Evolutionary conservation across 2,888 invertebrate genomes (phyloP), one percentile per base, ranked within the genome.

Genomic region (Ectropis crepuscularia): DNA sequence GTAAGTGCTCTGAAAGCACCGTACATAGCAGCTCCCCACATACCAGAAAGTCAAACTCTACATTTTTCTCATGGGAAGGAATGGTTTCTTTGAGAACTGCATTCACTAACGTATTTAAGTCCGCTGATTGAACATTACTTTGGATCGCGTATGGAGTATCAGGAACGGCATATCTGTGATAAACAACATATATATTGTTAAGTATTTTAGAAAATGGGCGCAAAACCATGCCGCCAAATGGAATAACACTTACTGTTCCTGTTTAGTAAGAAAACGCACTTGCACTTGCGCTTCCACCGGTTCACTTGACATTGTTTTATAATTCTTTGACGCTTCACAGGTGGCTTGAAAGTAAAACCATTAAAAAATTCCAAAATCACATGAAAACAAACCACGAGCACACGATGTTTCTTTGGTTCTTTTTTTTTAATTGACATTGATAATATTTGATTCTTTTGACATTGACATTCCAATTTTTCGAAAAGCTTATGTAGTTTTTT

Each of bases 1-100:
- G 94, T 61, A 98, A 90, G 86, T 97, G 97, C 75, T 97, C 96
- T 54, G 93, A 89, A 43, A 99, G 89, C 0, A 95, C 86, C 0
- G 94, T 86, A 65, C 96, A 94, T 47, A 99, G 86, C 71, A 98
- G 94, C 85, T 98, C 97, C n/a, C 96, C 96, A 71, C 95, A 94
- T 57, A 98, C 95, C 57, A 99, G 88, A 82, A 98, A 98, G 88
- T 99, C 98, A 91, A 99, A 99, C 68, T 97, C 95, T 43, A 95
- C 88, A 0, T 91, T 76, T 73, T 91, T 90, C 54, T 81, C 80
- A 42, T 82, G 51, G 0, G 83, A 74, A n/a, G 78, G 65, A 54
- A 81, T 79, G 38, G 82, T 89, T 80, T 95, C 96, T 86, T 94
- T 94, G 43, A 98, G 83, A 64, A 98, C 83, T 64, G 96, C 95